phyloP scores from a whole-genome alignment of 2,113 vertebrate genomes.

The Dipodomys merriami region DNA sequence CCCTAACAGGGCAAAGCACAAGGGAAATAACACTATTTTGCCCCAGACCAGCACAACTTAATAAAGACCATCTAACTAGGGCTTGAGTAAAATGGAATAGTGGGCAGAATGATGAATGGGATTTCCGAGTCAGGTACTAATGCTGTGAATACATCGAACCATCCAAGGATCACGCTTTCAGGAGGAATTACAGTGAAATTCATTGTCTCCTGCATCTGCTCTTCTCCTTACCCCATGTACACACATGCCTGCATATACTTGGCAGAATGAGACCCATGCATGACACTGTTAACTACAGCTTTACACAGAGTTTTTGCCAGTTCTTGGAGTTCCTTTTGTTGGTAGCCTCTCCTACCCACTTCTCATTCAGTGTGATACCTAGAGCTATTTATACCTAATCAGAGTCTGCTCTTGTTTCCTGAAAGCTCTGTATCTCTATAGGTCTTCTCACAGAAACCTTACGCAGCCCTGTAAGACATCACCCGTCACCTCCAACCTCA shows the following conservation, averaged over 20 bases:
- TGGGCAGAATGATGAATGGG: neutral
- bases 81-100: neutral
- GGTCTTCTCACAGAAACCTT: neutral
- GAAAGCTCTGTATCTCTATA: neutral
- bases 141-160: neutral
- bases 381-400: neutral
- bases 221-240: neutral
- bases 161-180: neutral
- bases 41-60: neutral
- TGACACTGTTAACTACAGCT: neutral
- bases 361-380: neutral
- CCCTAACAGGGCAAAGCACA: slow-evolving; percentile 21
- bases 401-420: neutral
- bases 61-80: neutral
- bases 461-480: neutral
- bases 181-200: neutral
- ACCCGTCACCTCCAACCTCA: neutral
- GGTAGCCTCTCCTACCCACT: neutral
- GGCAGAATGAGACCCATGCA: neutral
- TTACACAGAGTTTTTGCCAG: neutral
- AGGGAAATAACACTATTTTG: neutral
- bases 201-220: neutral
- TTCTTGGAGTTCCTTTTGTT: slow-evolving; percentile 5
- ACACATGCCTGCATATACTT: neutral
- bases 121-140: slow-evolving; percentile 36